Evolutionary conservation across 92 coral and sea anemone species (phyloP).

Genomic region (Porites cylindrica): DNA sequence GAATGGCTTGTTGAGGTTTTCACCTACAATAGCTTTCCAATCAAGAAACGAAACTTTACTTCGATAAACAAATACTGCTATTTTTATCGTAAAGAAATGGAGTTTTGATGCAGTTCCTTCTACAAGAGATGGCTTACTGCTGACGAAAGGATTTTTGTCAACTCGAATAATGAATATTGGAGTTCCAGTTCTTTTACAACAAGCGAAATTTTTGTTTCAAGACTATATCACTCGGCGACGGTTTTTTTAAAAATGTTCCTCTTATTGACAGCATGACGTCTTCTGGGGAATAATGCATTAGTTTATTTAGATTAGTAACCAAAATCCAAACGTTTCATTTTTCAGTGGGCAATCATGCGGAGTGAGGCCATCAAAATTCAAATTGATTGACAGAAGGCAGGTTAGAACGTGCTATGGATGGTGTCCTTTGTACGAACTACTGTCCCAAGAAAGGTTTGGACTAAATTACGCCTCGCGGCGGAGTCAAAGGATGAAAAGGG

Average conservation of each 20-base stretch:
- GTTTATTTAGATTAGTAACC: background rate
- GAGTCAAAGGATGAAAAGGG: background rate
- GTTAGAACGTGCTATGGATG: conserved; percentile 13
- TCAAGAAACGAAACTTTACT: background rate
- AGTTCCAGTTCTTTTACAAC: background rate
- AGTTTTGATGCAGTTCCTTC: background rate
- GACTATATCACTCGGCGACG: background rate
- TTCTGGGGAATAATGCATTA: background rate
- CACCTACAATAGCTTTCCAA: background rate
- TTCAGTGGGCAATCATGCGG: background rate
- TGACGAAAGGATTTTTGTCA: background rate
- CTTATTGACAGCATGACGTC: background rate
- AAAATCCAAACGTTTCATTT: conserved; percentile 1
- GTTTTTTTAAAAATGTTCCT: background rate
- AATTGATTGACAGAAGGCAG: conserved; percentile 20
- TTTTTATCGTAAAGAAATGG: background rate
- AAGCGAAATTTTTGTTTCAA: background rate
- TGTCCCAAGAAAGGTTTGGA: too few species aligned
- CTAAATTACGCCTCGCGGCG: too few species aligned
- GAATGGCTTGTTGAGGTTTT: background rate
- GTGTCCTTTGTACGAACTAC: background rate
- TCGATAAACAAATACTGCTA: background rate
- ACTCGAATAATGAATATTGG: background rate
- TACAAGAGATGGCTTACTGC: background rate
- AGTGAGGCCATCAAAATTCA: background rate